A percentile compares a stretch with the other conserved stretches of the same genome.
Evolutionary conservation across 2,888 invertebrate genomes (phyloP).

Genomic region (Heliconius erato): DNA sequence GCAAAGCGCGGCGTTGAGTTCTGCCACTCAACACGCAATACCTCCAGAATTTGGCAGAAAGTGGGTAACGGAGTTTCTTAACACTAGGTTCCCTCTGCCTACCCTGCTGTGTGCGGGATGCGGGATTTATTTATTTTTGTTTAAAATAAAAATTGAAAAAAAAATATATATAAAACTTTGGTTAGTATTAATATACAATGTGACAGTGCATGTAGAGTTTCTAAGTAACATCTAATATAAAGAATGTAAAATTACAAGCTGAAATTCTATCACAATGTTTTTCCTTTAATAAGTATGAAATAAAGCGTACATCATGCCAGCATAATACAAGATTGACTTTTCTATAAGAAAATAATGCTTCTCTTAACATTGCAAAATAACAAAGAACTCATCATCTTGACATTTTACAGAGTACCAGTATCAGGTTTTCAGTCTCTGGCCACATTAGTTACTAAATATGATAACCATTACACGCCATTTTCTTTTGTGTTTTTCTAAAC

Average conservation of each 20-base stretch:
- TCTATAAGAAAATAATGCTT: not conserved
- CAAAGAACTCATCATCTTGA: constrained; percentile 9
- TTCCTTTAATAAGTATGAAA: not conserved
- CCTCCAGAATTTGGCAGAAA: too few relatives aligned
- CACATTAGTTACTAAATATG: not conserved
- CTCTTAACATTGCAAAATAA: not conserved
- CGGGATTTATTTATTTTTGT: too few relatives aligned
- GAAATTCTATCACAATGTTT: not conserved
- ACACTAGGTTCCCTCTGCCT: too few relatives aligned
- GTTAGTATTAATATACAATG: not conserved
- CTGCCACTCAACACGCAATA: too few relatives aligned
- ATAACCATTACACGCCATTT: too few relatives aligned
- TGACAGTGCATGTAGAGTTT: not conserved
- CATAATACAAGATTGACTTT: not conserved
- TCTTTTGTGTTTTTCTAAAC: too few relatives aligned
- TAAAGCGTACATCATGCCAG: not conserved
- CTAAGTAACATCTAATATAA: too few relatives aligned
- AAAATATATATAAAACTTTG: too few relatives aligned
- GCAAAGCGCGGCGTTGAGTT: too few relatives aligned
- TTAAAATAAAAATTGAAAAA: too few relatives aligned
- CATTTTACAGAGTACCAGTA: not conserved
- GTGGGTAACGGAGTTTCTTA: too few relatives aligned
- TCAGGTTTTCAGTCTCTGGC: not conserved
- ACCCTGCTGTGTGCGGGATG: too few relatives aligned
- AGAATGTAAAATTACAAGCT: not conserved